A percentile compares a stretch with the other conserved stretches of the same genome.
These are phyloP conservation scores for Sialia sialis DNA, from an alignment of 2,113 vertebrate genomes.

Conservation along the genomic window DNA sequence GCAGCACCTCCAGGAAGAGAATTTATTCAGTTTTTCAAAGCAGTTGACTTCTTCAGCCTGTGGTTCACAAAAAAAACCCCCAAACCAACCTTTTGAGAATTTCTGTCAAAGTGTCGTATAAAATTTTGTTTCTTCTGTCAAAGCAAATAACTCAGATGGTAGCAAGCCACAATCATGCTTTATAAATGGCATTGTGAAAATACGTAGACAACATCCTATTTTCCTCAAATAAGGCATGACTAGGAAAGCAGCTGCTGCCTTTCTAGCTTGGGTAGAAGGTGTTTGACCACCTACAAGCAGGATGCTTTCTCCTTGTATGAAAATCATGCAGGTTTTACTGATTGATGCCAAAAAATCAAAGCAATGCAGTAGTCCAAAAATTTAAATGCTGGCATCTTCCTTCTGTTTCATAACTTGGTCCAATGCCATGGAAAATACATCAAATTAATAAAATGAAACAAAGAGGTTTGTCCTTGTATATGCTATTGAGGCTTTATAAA, in stretches of 20 bases:
- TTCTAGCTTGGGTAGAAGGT: constrained; percentile 69
- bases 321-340: constrained; percentile 43
- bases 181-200: constrained; percentile 65
- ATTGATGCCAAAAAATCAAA: constrained; percentile 38
- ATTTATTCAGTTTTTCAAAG: background rate
- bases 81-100: background rate
- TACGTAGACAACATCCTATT: constrained; percentile 69
- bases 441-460: constrained; percentile 26
- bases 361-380: constrained; percentile 50
- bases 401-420: constrained; percentile 46
- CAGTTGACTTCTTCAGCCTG: background rate
- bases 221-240: constrained; percentile 55
- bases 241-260: constrained; percentile 75
- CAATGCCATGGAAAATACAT: constrained; percentile 57
- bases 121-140: constrained; percentile 57
- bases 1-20: background rate
- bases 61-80: background rate
- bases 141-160: constrained; percentile 13
- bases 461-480: background rate
- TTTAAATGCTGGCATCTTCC: constrained; percentile 52
- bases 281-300: constrained; percentile 75
- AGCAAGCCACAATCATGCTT: constrained; percentile 48
- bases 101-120: constrained; percentile 3
- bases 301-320: constrained; percentile 55
- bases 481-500: background rate